Evolutionary conservation across 2,888 invertebrate genomes (phyloP).

Genomic region (Xanthorhoe designata): DNA sequence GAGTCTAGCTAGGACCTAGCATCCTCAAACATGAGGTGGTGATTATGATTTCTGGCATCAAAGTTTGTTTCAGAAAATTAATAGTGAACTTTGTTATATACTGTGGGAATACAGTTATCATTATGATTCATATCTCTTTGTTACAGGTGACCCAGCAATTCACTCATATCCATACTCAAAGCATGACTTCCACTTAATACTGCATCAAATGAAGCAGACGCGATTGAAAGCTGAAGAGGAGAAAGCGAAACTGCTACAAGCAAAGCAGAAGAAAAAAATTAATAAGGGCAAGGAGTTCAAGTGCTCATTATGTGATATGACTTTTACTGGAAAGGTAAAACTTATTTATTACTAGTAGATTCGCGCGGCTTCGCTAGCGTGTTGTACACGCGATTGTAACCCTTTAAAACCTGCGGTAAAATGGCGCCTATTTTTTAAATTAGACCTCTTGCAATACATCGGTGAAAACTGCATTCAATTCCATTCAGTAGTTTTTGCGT

Average conservation of each 20-base stretch:
- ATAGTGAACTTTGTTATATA: no score
- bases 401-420: no score
- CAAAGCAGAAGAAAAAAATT: slow-evolving; percentile 60
- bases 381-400: no score
- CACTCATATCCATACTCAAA: slow-evolving; percentile 80
- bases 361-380: no score
- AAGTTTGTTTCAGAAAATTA: no score
- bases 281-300: slow-evolving; percentile 73
- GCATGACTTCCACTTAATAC: slow-evolving; percentile 77
- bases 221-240: slow-evolving; percentile 67
- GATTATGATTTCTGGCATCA: no score
- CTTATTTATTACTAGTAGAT: neutral
- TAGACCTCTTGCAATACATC: no score
- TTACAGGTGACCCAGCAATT: slow-evolving; percentile 67
- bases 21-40: no score
- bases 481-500: no score
- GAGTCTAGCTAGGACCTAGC: no score
- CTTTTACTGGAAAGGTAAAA: slow-evolving; percentile 69
- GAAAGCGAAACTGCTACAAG: slow-evolving; percentile 60
- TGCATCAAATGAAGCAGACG: slow-evolving; percentile 75
- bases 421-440: no score
- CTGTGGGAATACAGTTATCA: neutral
- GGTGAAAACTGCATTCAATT: no score
- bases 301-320: slow-evolving; percentile 76
- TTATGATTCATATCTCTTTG: neutral